Conservation (phyloP, 2,113 vertebrate genomes). For the Verasper variegatus region DNA sequence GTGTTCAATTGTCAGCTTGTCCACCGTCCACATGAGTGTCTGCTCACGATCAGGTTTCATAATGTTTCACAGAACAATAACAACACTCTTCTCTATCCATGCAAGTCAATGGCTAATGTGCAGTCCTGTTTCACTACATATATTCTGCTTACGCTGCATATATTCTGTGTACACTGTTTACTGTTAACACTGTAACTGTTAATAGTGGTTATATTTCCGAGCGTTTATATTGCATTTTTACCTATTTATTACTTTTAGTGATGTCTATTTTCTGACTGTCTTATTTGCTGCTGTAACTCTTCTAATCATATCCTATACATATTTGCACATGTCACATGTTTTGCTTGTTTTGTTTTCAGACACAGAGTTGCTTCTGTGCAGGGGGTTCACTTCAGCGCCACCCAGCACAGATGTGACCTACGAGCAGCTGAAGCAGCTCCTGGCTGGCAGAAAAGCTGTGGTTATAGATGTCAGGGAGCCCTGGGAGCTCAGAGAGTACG, state of each 20-base stretch:
- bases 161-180: not conserved
- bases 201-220: too few relatives aligned
- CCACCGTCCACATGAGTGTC: too few relatives aligned
- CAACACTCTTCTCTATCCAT: not conserved
- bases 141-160: not conserved
- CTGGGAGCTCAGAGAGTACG: constrained; percentile 89
- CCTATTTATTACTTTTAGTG: not conserved
- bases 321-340: not conserved
- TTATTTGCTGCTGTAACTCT: too few relatives aligned
- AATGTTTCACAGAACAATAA: not conserved
- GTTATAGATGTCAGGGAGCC: constrained; percentile 93
- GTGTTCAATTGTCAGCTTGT: too few relatives aligned
- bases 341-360: constrained; percentile 26
- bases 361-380: constrained; percentile 38
- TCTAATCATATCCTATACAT: not conserved
- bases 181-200: not conserved
- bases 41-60: not conserved
- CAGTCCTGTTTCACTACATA: too few relatives aligned
- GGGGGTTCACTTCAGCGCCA: constrained; percentile 73
- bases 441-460: constrained; percentile 75
- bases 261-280: too few relatives aligned
- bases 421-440: constrained; percentile 85
- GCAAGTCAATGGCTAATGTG: too few relatives aligned
- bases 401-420: constrained; percentile 80
- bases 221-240: not conserved